phyloP scores from a whole-genome alignment of 2,797 vertebrate species.

The Hybognathus amarus region DNA sequence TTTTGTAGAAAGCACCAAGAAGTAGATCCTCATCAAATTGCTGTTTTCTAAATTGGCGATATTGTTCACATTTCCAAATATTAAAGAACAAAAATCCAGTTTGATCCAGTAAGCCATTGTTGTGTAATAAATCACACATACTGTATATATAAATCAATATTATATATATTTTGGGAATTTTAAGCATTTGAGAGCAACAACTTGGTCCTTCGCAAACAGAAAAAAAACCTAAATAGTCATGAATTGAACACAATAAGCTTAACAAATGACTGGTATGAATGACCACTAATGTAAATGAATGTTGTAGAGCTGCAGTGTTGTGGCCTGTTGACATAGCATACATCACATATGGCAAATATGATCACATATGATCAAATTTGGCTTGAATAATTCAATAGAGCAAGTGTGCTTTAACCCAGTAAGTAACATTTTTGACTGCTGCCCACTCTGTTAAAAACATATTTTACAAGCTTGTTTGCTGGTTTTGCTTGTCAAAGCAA shows the following conservation, averaged over 20 bases:
- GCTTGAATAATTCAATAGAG: conserved; percentile 23
- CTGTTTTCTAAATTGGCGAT: conserved; percentile 18
- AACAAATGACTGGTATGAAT: conserved; percentile 64
- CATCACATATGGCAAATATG: conserved; percentile 20
- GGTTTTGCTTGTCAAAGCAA: conserved; percentile 25
- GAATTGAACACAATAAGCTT: conserved; percentile 54
- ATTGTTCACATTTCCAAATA: conserved; percentile 37
- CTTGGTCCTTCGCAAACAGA: conserved; percentile 38
- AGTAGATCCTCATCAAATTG: conserved; percentile 11
- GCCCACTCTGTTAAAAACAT: conserved; percentile 45
- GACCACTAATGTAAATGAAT: conserved; percentile 24
- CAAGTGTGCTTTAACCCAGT: conserved; percentile 58
- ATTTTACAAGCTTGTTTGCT: conserved; percentile 19
- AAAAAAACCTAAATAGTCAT: conserved; percentile 30
- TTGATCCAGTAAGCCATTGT: conserved; percentile 34
- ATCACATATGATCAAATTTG: conserved; percentile 27
- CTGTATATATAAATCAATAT: conserved; percentile 12
- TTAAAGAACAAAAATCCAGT: conserved; percentile 3
- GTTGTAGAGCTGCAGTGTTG: conserved; percentile 42
- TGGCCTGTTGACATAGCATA: conserved; percentile 21
- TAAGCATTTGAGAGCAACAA: conserved; percentile 19
- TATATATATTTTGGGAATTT: conserved; percentile 12
- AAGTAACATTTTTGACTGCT: conserved; percentile 54
- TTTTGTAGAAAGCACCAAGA: conserved; percentile 46
- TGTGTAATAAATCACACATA: conserved; percentile 5